Conservation (phyloP, 2,888 invertebrate species). For the Eudemis profundana region DNA sequence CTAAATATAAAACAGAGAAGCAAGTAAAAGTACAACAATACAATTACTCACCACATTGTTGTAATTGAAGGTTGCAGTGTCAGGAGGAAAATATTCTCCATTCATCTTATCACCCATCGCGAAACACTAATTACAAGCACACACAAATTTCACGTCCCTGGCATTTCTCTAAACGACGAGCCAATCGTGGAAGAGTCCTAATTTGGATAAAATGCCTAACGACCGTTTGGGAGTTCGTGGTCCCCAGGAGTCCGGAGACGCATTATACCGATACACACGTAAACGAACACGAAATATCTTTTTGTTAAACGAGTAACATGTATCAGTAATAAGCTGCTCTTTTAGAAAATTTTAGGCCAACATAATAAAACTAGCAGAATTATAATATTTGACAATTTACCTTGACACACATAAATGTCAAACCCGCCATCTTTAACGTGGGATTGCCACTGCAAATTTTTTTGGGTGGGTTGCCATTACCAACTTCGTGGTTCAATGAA, state of each 20-base stretch:
- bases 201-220: conserved; percentile 53
- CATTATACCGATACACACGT: conserved; percentile 57
- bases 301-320: conserved; percentile 9
- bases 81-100: conserved; percentile 75
- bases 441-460: conserved; percentile 20
- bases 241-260: conserved; percentile 63
- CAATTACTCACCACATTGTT: conserved; percentile 79
- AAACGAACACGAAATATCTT: conserved; percentile 15
- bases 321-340: conserved; percentile 13
- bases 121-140: conserved; percentile 51
- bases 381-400: conserved; percentile 59
- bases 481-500: too few species aligned
- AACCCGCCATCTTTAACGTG: conserved; percentile 54
- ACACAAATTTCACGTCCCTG: conserved; percentile 54
- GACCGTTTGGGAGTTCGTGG: conserved; percentile 61
- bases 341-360: conserved; percentile 1
- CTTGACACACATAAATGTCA: conserved; percentile 67
- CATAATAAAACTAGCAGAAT: conserved; percentile 16
- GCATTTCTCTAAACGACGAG: conserved; percentile 49
- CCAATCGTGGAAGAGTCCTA: conserved; percentile 49
- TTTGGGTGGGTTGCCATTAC: background rate
- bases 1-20: background rate
- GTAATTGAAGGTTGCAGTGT: conserved; percentile 77
- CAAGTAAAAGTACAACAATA: conserved; percentile 38
- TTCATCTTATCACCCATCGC: conserved; percentile 79